phyloP scores from a whole-genome alignment of 2,113 vertebrate species.

The Saccopteryx leptura region DNA sequence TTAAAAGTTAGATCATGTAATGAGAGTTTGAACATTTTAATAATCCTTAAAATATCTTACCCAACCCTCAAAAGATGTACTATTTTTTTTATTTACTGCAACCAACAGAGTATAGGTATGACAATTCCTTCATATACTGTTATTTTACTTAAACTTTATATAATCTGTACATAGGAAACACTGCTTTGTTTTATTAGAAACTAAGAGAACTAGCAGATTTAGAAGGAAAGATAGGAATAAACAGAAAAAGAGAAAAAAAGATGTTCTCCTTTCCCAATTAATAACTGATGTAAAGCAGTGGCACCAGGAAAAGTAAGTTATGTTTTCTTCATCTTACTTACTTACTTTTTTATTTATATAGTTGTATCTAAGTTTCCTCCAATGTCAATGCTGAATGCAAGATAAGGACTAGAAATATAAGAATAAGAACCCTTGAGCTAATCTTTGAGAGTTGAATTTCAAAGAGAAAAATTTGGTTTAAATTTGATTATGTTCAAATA shows the following conservation, averaged over 20 bases:
- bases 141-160: neutral
- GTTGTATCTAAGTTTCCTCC: neutral
- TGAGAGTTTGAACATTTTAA: conserved; percentile 11
- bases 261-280: neutral
- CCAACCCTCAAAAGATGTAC: neutral
- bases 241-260: neutral
- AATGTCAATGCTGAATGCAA: neutral
- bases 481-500: neutral
- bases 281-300: neutral
- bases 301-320: neutral
- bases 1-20: neutral
- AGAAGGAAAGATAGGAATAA: neutral
- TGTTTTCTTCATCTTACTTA: neutral
- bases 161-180: neutral
- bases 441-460: neutral
- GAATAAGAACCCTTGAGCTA: neutral
- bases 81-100: neutral
- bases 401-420: neutral
- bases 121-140: neutral
- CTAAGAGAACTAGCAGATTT: neutral
- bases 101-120: neutral
- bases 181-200: neutral
- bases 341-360: neutral
- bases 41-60: neutral
- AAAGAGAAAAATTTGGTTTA: neutral